phyloP scores from a whole-genome alignment of 2,797 vertebrate genomes.

The Eulemur rubriventer region DNA sequence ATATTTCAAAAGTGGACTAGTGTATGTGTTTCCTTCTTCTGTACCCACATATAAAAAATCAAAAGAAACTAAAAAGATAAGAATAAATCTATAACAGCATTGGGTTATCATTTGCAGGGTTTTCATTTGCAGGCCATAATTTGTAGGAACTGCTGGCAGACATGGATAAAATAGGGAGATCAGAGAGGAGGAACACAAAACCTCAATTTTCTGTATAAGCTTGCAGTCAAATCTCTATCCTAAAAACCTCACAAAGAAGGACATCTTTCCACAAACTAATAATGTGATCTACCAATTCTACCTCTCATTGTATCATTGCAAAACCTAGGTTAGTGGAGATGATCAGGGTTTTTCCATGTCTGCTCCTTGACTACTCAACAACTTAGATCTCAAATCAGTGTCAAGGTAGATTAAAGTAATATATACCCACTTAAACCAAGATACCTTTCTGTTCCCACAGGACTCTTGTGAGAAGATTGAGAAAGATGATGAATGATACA shows the following conservation, averaged over 20 bases:
- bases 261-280: conserved; percentile 39
- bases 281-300: background rate
- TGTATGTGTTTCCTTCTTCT: background rate
- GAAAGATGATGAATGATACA: background rate
- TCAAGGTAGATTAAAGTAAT: conserved; percentile 33
- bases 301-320: background rate
- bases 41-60: background rate
- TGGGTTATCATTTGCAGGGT: background rate
- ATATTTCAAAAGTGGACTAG: background rate
- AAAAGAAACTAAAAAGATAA: conserved; percentile 24
- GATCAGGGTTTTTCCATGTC: background rate
- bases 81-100: background rate
- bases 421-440: conserved; percentile 42
- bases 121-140: background rate
- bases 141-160: background rate
- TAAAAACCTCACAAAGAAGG: conserved; percentile 2
- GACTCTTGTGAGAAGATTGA: background rate
- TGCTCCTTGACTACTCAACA: conserved; percentile 38
- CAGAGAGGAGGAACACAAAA: background rate
- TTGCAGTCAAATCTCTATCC: background rate
- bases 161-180: conserved; percentile 4
- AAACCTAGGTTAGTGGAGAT: conserved; percentile 15
- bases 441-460: conserved; percentile 31
- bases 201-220: background rate
- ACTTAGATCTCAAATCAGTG: conserved; percentile 11